Conservation (phyloP, 2,888 invertebrate genomes). For the Megalurothrips usitatus region DNA sequence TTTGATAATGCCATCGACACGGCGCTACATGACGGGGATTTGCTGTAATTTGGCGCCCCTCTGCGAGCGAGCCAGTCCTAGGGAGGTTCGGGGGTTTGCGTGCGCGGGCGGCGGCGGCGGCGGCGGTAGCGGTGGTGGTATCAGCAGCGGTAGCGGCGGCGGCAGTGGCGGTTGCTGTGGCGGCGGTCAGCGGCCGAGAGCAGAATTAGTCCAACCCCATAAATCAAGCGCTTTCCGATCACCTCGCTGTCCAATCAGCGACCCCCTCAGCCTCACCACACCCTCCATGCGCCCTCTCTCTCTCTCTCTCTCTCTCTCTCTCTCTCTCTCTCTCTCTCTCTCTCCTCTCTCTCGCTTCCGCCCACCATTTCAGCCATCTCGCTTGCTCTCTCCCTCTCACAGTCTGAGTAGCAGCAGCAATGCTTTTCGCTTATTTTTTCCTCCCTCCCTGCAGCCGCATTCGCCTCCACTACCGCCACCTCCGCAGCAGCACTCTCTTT, state of each 20-base stretch:
- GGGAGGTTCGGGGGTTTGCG: too few species aligned
- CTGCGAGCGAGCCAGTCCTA: not conserved
- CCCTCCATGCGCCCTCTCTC: not conserved
- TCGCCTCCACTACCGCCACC: too few species aligned
- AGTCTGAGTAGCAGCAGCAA: too few species aligned
- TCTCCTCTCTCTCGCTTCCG: not conserved
- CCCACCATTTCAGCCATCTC: not conserved
- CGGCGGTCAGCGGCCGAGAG: not conserved
- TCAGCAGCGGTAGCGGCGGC: not conserved
- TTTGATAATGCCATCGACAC: not conserved
- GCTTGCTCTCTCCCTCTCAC: not conserved
- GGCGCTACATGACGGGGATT: constrained; percentile 3
- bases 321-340: not conserved
- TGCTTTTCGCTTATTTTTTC: too few species aligned
- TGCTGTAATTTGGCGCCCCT: constrained; percentile 9
- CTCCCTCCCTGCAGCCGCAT: too few species aligned
- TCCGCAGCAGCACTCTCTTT: too few species aligned
- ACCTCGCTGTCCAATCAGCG: constrained; percentile 11
- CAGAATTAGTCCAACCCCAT: constrained; percentile 12
- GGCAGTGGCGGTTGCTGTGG: not conserved
- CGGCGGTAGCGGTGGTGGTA: not conserved
- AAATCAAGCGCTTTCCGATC: constrained; percentile 24
- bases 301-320: not conserved
- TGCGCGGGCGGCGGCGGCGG: not conserved
- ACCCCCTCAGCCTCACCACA: not conserved